These are phyloP conservation scores for Balearica regulorum DNA, from an alignment of 2,797 vertebrate genomes.

Conservation along the genomic window DNA sequence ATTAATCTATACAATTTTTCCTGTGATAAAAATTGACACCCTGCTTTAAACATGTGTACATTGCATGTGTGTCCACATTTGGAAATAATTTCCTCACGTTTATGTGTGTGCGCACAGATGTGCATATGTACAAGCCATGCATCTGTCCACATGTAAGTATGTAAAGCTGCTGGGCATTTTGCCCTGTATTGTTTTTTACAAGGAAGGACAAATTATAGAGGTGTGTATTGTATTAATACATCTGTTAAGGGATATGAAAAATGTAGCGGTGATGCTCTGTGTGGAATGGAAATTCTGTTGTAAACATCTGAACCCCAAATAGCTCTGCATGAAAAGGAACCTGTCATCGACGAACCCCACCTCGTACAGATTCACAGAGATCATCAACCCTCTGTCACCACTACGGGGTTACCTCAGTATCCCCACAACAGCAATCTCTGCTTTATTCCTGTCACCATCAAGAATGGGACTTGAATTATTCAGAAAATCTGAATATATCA, in stretches of 20 bases:
- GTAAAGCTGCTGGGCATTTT: background rate
- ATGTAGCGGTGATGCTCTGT: background rate
- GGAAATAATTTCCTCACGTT: background rate
- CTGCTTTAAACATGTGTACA: background rate
- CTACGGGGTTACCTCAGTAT: background rate
- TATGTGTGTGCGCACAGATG: background rate
- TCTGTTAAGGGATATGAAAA: background rate
- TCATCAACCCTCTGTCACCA: background rate
- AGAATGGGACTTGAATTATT: background rate
- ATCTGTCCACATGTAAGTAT: background rate
- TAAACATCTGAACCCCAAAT: background rate
- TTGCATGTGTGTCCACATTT: background rate
- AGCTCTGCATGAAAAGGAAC: background rate
- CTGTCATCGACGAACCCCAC: background rate
- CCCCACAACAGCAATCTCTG: background rate
- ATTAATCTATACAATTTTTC: background rate
- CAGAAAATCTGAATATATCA: background rate
- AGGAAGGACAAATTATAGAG: background rate
- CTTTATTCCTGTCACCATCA: background rate
- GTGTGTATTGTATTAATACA: background rate
- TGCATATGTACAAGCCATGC: accelerated
- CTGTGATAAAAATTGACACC: background rate
- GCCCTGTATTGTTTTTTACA: background rate
- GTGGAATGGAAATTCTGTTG: background rate
- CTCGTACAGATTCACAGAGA: background rate